Percentiles rank a stretch among this genome's conserved stretches.
Conservation (phyloP, 2,888 invertebrate species). For the Aleiodes testaceus region DNA sequence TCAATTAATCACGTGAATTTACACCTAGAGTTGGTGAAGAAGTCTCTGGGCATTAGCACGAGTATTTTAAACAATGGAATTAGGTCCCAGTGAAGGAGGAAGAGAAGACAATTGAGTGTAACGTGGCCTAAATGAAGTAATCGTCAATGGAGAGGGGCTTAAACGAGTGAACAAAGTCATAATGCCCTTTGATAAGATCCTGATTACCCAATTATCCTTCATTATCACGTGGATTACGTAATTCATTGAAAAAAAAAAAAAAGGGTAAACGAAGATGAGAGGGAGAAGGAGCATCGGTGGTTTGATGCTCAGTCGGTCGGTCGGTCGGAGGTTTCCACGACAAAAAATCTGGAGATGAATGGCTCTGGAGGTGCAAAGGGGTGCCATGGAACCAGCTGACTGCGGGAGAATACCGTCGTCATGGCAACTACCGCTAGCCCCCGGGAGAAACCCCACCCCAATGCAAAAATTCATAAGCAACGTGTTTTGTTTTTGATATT, state of each 20-base stretch:
- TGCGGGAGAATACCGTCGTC: slow-evolving; percentile 63
- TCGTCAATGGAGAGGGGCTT: slow-evolving; percentile 31
- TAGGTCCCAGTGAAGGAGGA: too few relatives aligned
- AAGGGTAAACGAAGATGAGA: background rate
- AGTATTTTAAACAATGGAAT: too few relatives aligned
- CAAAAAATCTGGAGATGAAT: slow-evolving; percentile 63
- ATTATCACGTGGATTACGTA: slow-evolving; percentile 48
- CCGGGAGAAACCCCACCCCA: slow-evolving; percentile 67
- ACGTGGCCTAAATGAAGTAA: slow-evolving; percentile 35
- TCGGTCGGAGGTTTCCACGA: slow-evolving; percentile 56
- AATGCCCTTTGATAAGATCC: slow-evolving; percentile 17
- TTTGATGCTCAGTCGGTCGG: slow-evolving; percentile 48
- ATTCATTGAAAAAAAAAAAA: slow-evolving; percentile 26
- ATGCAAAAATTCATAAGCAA: slow-evolving; percentile 54
- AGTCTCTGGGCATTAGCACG: too few relatives aligned
- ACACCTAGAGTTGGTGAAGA: too few relatives aligned
- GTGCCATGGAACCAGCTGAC: slow-evolving; percentile 68
- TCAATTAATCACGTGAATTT: background rate
- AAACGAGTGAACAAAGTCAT: slow-evolving; percentile 18
- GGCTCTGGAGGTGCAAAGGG: slow-evolving; percentile 55
- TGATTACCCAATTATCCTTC: slow-evolving; percentile 3
- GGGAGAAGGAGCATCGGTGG: slow-evolving; percentile 27
- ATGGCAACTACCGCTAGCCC: slow-evolving; percentile 66
- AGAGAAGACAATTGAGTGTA: slow-evolving; percentile 1
- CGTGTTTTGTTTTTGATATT: slow-evolving; percentile 34